Base-by-base conservation (phyloP, 1,140 invertebrate species). In the Cataglyphis hispanica region DNA sequence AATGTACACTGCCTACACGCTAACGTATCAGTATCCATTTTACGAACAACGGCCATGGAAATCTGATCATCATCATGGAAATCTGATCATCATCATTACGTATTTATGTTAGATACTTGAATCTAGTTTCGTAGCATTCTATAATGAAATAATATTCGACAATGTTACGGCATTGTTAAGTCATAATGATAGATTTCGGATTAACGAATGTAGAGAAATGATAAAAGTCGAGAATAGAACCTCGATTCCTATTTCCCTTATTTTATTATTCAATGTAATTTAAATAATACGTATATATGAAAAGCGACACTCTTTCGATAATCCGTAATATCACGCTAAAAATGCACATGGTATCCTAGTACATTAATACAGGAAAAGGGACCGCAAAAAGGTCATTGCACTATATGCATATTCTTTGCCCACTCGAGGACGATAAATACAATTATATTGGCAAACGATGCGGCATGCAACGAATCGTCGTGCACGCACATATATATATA, bases 401-500 rank as follows among this genome's bases (percentile, higher is more conserved):
- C 27, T 19, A 25, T 37, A 58, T 58, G 58, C 58, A 58, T 63
- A 64, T 77, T 77, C 75, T 77, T 64, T 43, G 25, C 19, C 37
- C 58, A 64, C 43, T 64, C 75, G 43, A 22, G 19, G 19, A 25
- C 56, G 60, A 76, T 63, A 37, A 77, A 77, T 77, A 25, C 16
- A 37, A 77, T 64, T 77, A 64, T 64, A 74, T 74, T 77, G 40
- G 58, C 46, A 50, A 50, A 50, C 58, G 58, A 27, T 40, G 25
- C 25, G 70, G 60, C 70, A 60, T 53, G 70, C 70, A 74, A 74
- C 56, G 70, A 74, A 74, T 74, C 50, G 53, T 74, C 34, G 31
- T 4, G 5, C 13, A 5, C 4, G 46, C 16, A 19, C 16, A 5
- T 16, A 16, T 19, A 16, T 4, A 19, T 1, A 46, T 13, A 13